Evolutionary conservation across 2,113 vertebrate species (phyloP).

Genomic region (Turnix velox): DNA sequence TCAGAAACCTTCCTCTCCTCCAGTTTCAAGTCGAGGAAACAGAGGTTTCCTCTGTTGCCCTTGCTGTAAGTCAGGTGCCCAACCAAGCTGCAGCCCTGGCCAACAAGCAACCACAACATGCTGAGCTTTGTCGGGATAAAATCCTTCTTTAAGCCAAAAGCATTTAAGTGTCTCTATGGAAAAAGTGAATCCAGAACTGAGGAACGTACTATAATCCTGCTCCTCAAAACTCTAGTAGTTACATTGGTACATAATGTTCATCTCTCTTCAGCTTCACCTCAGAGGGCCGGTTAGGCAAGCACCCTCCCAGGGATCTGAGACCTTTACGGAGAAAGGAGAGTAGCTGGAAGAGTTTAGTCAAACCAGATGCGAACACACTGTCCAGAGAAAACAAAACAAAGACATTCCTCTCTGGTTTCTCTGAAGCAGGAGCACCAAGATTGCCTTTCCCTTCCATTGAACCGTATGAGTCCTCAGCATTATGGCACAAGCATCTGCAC

Average conservation of each 20-base stretch:
- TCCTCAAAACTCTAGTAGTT: neutral
- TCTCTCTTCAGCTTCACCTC: constrained; percentile 67
- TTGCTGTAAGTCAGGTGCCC: constrained; percentile 25
- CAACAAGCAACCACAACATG: constrained; percentile 1
- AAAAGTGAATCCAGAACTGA: constrained; percentile 8
- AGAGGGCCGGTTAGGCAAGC: constrained; percentile 48
- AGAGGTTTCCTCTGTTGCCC: neutral
- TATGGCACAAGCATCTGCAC: neutral
- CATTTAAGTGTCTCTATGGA: neutral
- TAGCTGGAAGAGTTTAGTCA: constrained; percentile 44
- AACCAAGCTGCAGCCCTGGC: neutral
- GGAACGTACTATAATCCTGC: neutral
- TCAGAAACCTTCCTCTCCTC: neutral
- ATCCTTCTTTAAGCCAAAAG: neutral
- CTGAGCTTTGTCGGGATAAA: constrained; percentile 44
- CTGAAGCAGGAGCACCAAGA: neutral
- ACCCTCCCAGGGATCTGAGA: constrained; percentile 60
- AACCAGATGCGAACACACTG: constrained; percentile 66
- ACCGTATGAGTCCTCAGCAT: neutral
- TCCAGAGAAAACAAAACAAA: constrained; percentile 21
- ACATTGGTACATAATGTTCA: constrained; percentile 63
- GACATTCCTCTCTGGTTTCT: neutral
- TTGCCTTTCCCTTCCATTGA: neutral
- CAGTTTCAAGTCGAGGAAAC: neutral
- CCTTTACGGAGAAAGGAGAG: constrained; percentile 56